These are phyloP conservation scores for Encarsia formosa DNA, from an alignment of 2,888 invertebrate genomes.

Conservation along the genomic window DNA sequence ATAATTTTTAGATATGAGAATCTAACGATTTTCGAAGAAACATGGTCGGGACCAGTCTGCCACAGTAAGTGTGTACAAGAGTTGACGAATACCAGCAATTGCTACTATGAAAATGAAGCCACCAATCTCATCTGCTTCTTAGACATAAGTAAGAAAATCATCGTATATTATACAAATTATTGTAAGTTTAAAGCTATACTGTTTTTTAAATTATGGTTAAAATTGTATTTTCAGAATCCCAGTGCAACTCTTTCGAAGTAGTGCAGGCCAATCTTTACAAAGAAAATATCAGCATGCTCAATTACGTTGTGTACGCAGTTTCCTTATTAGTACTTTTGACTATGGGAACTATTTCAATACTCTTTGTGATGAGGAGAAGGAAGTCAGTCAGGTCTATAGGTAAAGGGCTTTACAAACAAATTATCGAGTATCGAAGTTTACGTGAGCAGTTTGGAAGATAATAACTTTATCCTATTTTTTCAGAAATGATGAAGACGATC, in stretches of 20 bases:
- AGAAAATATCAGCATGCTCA: not conserved
- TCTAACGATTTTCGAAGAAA: conserved; percentile 9
- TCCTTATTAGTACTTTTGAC: too few species aligned
- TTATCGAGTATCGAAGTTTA: not conserved
- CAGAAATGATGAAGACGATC: not conserved
- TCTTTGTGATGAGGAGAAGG: too few species aligned
- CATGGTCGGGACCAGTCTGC: conserved; percentile 20
- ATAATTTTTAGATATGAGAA: too few species aligned
- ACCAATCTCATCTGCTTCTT: conserved; percentile 19
- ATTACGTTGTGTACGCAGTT: too few species aligned
- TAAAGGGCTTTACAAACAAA: too few species aligned
- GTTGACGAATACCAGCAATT: conserved; percentile 14
- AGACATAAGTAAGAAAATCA: conserved; percentile 11
- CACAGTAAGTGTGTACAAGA: conserved; percentile 8
- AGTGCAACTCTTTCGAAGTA: not conserved
- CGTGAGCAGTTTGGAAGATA: not conserved
- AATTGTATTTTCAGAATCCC: not conserved
- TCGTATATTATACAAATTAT: too few species aligned
- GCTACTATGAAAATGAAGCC: not conserved
- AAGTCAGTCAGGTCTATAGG: too few species aligned
- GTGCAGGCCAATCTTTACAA: not conserved
- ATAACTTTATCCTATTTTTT: not conserved
- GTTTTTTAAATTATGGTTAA: not conserved
- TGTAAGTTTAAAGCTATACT: too few species aligned
- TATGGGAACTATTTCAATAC: too few species aligned